These are phyloP conservation scores for Petrophora chlorosata DNA, from an alignment of 2,888 invertebrate species.

Conservation along the genomic window DNA sequence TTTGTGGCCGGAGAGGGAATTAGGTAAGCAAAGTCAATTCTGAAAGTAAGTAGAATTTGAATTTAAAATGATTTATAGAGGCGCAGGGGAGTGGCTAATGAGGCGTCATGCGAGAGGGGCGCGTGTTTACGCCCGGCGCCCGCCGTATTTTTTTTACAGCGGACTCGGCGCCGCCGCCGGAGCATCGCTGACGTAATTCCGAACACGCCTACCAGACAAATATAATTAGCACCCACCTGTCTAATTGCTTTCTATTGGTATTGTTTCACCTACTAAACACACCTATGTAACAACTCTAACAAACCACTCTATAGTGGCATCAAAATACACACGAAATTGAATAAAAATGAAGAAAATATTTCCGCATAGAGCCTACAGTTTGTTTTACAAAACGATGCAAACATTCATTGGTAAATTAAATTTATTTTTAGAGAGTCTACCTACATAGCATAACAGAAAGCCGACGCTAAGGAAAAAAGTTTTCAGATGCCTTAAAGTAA, in stretches of 20 bases:
- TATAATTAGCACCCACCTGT: constrained; percentile 41
- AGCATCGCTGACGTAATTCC: constrained; percentile 52
- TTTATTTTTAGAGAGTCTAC: constrained; percentile 1
- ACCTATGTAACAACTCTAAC: constrained; percentile 20
- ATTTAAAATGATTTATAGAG: constrained; percentile 83
- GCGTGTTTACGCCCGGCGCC: constrained; percentile 65
- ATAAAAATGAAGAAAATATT: too few relatives aligned
- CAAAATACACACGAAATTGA: too few relatives aligned
- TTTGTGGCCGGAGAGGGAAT: constrained; percentile 75
- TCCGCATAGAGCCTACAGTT: too few relatives aligned
- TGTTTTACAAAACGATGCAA: background rate
- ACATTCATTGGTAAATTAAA: constrained; percentile 10
- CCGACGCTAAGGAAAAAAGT: constrained; percentile 40
- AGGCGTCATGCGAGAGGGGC: constrained; percentile 81
- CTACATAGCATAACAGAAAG: constrained; percentile 26
- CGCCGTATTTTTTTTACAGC: constrained; percentile 63
- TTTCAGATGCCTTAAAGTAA: constrained; percentile 60
- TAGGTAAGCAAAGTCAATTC: constrained; percentile 81
- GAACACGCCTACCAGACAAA: constrained; percentile 57
- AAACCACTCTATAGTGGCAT: too few relatives aligned
- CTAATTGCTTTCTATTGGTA: constrained; percentile 36
- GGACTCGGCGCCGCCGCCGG: constrained; percentile 52
- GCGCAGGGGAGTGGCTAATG: constrained; percentile 81
- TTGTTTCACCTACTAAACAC: constrained; percentile 2
- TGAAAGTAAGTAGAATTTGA: constrained; percentile 81